Conservation (phyloP, 2,888 invertebrate species). For the Syritta pipiens region DNA sequence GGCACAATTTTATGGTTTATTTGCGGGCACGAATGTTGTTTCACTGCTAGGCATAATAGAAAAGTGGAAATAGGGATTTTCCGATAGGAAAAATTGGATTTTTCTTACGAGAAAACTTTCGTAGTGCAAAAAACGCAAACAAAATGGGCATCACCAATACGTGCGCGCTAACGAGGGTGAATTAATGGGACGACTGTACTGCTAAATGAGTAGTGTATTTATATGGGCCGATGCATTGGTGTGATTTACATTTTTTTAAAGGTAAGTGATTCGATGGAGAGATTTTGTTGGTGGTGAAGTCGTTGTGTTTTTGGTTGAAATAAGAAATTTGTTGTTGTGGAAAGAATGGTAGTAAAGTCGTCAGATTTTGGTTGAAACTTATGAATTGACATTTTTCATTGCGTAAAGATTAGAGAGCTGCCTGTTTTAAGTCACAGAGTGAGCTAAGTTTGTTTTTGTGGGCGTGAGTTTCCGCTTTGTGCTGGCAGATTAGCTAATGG, state of each 20-base stretch:
- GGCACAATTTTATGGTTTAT: slow-evolving; percentile 27
- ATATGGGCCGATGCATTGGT: slow-evolving; percentile 48
- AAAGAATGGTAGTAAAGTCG: too few species aligned
- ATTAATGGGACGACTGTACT: slow-evolving; percentile 50
- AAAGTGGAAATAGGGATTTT: slow-evolving; percentile 39
- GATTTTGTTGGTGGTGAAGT: background rate
- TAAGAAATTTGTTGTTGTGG: too few species aligned
- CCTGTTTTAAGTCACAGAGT: too few species aligned
- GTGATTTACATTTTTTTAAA: slow-evolving; percentile 29
- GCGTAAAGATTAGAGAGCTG: too few species aligned
- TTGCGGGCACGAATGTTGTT: slow-evolving; percentile 10
- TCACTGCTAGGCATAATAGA: slow-evolving; percentile 30
- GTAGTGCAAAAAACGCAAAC: slow-evolving; percentile 69
- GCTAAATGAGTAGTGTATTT: slow-evolving; percentile 16
- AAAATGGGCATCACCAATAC: slow-evolving; percentile 70
- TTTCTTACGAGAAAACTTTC: slow-evolving; percentile 66
- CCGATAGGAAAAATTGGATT: slow-evolving; percentile 59
- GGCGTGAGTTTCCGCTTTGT: too few species aligned
- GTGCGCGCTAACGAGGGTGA: slow-evolving; percentile 46
- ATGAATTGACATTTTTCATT: too few species aligned
- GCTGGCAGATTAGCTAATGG: too few species aligned
- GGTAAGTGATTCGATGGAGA: slow-evolving; percentile 1
- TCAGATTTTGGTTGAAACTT: too few species aligned
- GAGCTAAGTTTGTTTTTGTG: too few species aligned
- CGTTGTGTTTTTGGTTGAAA: too few species aligned